phyloP scores from a whole-genome alignment of 30 jellyfish, hydroid and myxozoan genomes.

The Turritopsis rubra region DNA sequence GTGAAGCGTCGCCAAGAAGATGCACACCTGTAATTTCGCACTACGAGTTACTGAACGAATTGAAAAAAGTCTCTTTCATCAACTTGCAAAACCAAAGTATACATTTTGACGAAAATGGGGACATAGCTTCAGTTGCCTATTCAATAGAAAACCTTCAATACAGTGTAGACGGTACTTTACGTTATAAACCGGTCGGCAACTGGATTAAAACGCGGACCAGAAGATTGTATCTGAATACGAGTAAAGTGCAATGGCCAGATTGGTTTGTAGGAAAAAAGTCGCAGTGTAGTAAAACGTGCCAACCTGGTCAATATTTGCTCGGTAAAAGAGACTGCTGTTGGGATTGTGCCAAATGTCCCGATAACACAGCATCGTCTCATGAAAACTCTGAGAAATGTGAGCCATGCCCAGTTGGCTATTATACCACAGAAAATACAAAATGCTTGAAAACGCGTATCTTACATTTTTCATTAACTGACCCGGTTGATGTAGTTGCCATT shows the following conservation, averaged over 20 bases:
- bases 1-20: background rate
- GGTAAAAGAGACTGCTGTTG: conserved; percentile 7
- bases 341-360: background rate
- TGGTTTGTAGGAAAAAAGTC: background rate
- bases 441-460: background rate
- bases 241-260: background rate
- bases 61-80: background rate
- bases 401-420: conserved; percentile 12
- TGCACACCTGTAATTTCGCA: background rate
- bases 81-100: background rate
- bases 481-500: background rate
- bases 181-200: background rate
- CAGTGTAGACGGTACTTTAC: conserved; percentile 8
- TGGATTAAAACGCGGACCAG: background rate
- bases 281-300: conserved; percentile 11
- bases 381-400: background rate
- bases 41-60: background rate
- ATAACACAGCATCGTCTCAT: background rate
- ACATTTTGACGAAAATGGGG: background rate
- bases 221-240: background rate
- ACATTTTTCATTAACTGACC: background rate
- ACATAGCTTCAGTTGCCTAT: background rate
- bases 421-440: background rate
- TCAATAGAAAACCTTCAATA: conserved; percentile 5
- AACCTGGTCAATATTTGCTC: background rate